Base-by-base conservation (phyloP, 2,113 vertebrate species). In the Halcyon malimbica region DNA sequence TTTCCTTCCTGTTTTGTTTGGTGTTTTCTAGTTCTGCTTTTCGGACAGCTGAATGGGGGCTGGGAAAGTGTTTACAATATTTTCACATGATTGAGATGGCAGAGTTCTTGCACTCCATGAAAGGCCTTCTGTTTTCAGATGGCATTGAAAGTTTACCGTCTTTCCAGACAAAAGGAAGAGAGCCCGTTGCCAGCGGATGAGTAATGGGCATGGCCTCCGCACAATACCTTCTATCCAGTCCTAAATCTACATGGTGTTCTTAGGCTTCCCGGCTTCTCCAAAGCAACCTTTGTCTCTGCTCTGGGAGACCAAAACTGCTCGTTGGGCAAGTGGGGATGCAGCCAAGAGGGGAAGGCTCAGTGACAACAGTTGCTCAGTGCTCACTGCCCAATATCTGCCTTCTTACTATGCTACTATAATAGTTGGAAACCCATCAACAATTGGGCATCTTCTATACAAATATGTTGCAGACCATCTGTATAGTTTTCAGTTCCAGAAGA, bases 11-110 rank as follows among this genome's bases (percentile, higher is more conserved):
- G 79, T 92, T 94, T 96, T 97, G 78, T 89, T 92, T 97, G 71
- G 95, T 95, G 91, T 95, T 97, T 97, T 95, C 92, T 93, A 97
- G 95, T 88, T 96, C 91, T 87, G 93, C 79, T 93, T 96, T 95
- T 97, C 0, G 35, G 97, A 97, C 97, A 97, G 96, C 97, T 97
- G 96, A 97, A 96, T 95, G 93, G 97, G 96, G 93, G 93, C 95
- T 97, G 97, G 97, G 97, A 98, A 97, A 98, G 96, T 98, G 97
- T 98, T 98, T 98, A 98, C 97, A 97, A 97, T 98, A 97, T 97
- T 98, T 98, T 98, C 97, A 98, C 97, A 98, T 98, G 97, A 98
- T 98, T 96, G 94, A 95, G 93, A 97, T 98, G 97, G 97, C 97
- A 97, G 96, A 96, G 97, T 95, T 97, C 97, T 97, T 94, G 96